Percentiles rank a stretch among this genome's conserved stretches.
These are phyloP conservation scores for Colistium nudipinnis DNA, from an alignment of 2,113 vertebrate species.

Conservation along the genomic window DNA sequence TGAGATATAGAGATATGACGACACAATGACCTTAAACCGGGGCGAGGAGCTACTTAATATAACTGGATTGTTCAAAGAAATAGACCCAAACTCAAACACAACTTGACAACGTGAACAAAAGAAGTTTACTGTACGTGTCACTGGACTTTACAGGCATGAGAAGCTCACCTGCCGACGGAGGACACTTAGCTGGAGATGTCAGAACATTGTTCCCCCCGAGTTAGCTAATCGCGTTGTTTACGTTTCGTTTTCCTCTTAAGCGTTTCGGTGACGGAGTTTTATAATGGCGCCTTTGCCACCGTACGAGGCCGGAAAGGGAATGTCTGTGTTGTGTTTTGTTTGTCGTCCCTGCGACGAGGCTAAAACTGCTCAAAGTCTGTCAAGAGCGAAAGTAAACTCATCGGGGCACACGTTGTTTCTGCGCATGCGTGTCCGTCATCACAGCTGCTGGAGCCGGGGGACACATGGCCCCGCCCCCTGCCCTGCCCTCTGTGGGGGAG, in stretches of 20 bases:
- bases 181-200: slow-evolving; percentile 8
- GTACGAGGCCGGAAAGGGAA: neutral
- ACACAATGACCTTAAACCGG: neutral
- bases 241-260: neutral
- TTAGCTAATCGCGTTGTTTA: slow-evolving; percentile 45
- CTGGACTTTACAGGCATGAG: neutral
- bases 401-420: neutral
- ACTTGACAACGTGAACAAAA: neutral
- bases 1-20: too few relatives aligned
- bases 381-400: slow-evolving; percentile 54
- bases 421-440: slow-evolving; percentile 52
- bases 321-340: neutral
- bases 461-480: neutral
- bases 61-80: neutral
- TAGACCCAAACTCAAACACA: neutral
- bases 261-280: neutral
- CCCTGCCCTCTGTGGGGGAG: slow-evolving; percentile 15
- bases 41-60: neutral
- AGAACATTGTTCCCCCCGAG: slow-evolving; percentile 50
- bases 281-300: neutral
- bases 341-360: neutral
- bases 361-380: neutral
- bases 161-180: slow-evolving; percentile 40
- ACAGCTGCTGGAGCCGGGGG: neutral
- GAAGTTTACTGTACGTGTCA: neutral